Conservation (phyloP, 1,140 invertebrate genomes). For the Listronotus oregonensis region DNA sequence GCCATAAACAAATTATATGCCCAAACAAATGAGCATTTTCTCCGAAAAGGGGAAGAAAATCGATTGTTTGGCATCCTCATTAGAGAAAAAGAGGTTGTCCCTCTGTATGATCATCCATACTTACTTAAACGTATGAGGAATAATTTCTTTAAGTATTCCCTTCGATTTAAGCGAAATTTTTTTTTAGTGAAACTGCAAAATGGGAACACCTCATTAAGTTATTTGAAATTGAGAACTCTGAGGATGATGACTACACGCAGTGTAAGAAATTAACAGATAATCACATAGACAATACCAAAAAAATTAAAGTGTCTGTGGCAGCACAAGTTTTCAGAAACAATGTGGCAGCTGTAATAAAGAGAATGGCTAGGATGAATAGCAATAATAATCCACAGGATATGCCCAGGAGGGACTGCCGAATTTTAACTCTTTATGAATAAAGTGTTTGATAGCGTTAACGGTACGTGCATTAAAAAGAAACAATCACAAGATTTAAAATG, state of each 20-base stretch:
- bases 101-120: too few relatives aligned
- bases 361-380: too few relatives aligned
- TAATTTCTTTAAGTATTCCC: conserved; percentile 12
- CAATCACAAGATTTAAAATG: neutral
- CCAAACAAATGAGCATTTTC: too few relatives aligned
- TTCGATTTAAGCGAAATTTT: conserved; percentile 2
- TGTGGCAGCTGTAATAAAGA: conserved; percentile 22
- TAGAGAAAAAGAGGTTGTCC: too few relatives aligned
- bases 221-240: conserved; percentile 10
- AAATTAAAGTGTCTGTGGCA: conserved; percentile 20
- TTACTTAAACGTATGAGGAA: conserved; percentile 15
- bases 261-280: conserved; percentile 16
- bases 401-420: neutral
- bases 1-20: too few relatives aligned
- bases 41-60: too few relatives aligned
- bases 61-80: too few relatives aligned
- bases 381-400: too few relatives aligned
- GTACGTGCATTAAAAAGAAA: neutral
- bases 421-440: conserved; percentile 17
- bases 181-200: conserved; percentile 7
- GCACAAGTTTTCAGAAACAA: conserved; percentile 29
- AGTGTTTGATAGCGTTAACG: conserved; percentile 30
- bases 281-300: conserved; percentile 24
- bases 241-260: conserved; percentile 11
- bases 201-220: conserved; percentile 8